phyloP scores from a whole-genome alignment of 2,113 vertebrate species.

The Marmota monax region DNA sequence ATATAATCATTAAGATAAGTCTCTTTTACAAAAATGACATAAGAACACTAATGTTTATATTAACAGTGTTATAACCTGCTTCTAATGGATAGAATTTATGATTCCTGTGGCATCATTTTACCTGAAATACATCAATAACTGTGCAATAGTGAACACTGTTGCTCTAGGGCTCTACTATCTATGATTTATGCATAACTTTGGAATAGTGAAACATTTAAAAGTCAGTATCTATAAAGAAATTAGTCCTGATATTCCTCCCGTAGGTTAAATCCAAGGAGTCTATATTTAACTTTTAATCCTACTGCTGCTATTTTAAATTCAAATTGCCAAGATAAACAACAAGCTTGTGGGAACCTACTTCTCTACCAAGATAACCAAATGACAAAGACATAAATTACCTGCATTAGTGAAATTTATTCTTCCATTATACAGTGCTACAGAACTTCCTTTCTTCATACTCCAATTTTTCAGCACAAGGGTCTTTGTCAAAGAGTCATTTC shows the following conservation, averaged over 20 bases:
- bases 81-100: not conserved
- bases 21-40: not conserved
- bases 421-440: not conserved
- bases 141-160: not conserved
- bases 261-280: slow-evolving; percentile 10
- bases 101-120: not conserved
- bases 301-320: not conserved
- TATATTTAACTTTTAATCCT: slow-evolving; percentile 5
- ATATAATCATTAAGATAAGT: slow-evolving; percentile 17
- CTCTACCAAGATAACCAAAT: not conserved
- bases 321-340: not conserved
- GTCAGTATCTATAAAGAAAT: slow-evolving; percentile 30
- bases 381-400: not conserved
- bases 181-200: not conserved
- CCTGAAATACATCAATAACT: not conserved
- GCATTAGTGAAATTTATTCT: not conserved
- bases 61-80: not conserved
- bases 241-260: not conserved
- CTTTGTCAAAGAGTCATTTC: not conserved
- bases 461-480: not conserved
- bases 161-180: not conserved
- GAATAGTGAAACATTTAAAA: not conserved
- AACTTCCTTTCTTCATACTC: not conserved
- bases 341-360: not conserved
- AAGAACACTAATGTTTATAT: not conserved